Conservation (phyloP, 2,797 vertebrate species). For the Cygnus olor region DNA sequence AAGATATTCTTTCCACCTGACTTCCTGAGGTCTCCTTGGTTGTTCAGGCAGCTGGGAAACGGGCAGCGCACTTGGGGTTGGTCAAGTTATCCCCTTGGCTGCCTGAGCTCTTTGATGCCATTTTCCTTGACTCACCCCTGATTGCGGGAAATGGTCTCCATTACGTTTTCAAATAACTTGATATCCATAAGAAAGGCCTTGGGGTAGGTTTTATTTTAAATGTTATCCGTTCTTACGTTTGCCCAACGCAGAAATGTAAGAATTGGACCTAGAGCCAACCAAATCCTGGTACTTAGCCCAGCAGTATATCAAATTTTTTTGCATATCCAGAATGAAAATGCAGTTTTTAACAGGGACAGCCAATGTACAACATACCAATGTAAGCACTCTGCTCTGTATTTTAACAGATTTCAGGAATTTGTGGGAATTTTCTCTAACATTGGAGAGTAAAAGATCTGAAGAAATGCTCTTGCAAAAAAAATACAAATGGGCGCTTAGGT, state of each 20-base stretch:
- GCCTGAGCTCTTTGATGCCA: constrained; percentile 57
- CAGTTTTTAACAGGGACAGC: constrained; percentile 45
- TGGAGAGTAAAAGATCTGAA: constrained; percentile 62
- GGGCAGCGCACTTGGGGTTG: constrained; percentile 4
- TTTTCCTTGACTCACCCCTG: constrained; percentile 71
- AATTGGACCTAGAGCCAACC: constrained; percentile 50
- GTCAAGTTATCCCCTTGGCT: constrained; percentile 66
- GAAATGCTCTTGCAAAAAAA: constrained; percentile 48
- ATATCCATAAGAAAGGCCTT: constrained; percentile 60
- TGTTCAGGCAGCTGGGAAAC: constrained; percentile 62
- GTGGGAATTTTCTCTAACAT: constrained; percentile 54
- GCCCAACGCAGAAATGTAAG: constrained; percentile 65
- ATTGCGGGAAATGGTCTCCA: constrained; percentile 40
- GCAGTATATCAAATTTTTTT: constrained; percentile 54
- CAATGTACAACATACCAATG: constrained; percentile 1
- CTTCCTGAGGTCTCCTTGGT: constrained; percentile 36
- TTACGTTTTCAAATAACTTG: constrained; percentile 66
- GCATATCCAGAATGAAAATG: constrained; percentile 61
- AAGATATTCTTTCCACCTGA: constrained; percentile 67
- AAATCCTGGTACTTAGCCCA: constrained; percentile 62
- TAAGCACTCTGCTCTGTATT: constrained; percentile 49
- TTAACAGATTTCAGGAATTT: constrained; percentile 70
- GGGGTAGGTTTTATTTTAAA: constrained; percentile 60
- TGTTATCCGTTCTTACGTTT: constrained; percentile 21
- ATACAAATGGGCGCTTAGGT: constrained; percentile 59